Percentiles rank a stretch among this genome's conserved stretches.
These are phyloP conservation scores for Apamea crenata DNA, from an alignment of 2,888 invertebrate genomes.

Conservation along the genomic window DNA sequence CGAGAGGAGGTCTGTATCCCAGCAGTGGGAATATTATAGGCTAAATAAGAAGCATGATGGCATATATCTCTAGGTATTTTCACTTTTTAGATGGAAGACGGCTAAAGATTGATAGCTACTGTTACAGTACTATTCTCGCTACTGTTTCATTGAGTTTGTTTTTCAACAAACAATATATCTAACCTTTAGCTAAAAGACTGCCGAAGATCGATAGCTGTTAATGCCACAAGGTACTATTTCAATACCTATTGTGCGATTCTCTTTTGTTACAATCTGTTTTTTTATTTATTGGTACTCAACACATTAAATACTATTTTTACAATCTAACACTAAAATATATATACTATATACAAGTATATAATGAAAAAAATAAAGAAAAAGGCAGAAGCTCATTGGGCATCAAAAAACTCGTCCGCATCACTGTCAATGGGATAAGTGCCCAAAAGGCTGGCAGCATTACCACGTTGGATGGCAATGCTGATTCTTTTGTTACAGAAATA, in stretches of 20 bases:
- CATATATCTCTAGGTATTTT: not conserved
- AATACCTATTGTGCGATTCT: not conserved
- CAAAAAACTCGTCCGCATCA: too few relatives aligned
- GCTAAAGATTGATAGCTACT: not conserved
- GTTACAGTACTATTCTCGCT: not conserved
- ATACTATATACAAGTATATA: too few relatives aligned
- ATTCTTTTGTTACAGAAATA: slow-evolving; percentile 7
- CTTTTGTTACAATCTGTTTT: slow-evolving; percentile 16
- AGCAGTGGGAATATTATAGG: too few relatives aligned
- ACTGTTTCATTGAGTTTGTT: not conserved
- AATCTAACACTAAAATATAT: too few relatives aligned
- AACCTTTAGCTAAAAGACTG: not conserved
- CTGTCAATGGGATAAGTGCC: too few relatives aligned
- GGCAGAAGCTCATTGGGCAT: too few relatives aligned
- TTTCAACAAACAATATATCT: not conserved
- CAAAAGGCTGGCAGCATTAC: too few relatives aligned
- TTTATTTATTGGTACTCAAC: too few relatives aligned
- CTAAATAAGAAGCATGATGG: not conserved
- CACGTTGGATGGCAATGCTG: too few relatives aligned
- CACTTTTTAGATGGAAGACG: not conserved
- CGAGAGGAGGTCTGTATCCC: too few relatives aligned
- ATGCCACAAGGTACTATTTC: not conserved
- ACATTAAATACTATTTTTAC: too few relatives aligned
- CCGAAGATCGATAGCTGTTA: not conserved
- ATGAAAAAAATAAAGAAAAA: too few relatives aligned